phyloP scores from a whole-genome alignment of 2,113 vertebrate genomes.

The Muscicapa adusta region DNA sequence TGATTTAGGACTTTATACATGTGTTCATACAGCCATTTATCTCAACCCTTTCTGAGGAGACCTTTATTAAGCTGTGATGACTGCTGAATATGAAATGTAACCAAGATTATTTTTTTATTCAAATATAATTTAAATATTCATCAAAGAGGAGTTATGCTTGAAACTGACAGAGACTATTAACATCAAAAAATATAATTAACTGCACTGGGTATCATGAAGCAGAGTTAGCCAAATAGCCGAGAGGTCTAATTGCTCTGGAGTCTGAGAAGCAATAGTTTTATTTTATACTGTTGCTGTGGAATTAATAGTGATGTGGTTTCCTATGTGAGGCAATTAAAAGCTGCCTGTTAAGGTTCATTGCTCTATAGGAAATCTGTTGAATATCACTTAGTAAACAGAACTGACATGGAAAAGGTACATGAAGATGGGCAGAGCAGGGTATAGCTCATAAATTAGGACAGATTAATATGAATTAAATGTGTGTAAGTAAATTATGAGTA shows the following conservation, averaged over 20 bases:
- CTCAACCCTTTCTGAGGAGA: slow-evolving; percentile 67
- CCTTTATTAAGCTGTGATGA: slow-evolving; percentile 80
- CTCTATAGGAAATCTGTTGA: slow-evolving; percentile 75
- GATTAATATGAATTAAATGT: slow-evolving; percentile 40
- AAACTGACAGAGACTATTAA: slow-evolving; percentile 84
- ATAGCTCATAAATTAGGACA: slow-evolving; percentile 38
- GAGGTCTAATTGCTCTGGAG: slow-evolving; percentile 78
- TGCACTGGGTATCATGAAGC: slow-evolving; percentile 80
- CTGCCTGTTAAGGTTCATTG: slow-evolving; percentile 73
- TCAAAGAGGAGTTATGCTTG: slow-evolving; percentile 82
- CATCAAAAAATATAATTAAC: slow-evolving; percentile 85
- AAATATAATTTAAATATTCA: slow-evolving; percentile 89
- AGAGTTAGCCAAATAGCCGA: slow-evolving; percentile 81
- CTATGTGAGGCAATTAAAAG: slow-evolving; percentile 77
- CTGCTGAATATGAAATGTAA: slow-evolving; percentile 82
- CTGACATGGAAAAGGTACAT: slow-evolving; percentile 60
- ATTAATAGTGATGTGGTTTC: slow-evolving; percentile 80
- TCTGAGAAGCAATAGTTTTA: slow-evolving; percentile 75
- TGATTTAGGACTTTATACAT: slow-evolving; percentile 65
- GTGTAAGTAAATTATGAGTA: slow-evolving; percentile 27
- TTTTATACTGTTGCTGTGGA: slow-evolving; percentile 73
- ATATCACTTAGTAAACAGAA: slow-evolving; percentile 76
- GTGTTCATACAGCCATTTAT: slow-evolving; percentile 70
- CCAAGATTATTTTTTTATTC: slow-evolving; percentile 86
- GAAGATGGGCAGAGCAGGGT: slow-evolving; percentile 46